phyloP scores from a whole-genome alignment of 92 coral and sea anemone species.

The Bergia sp. region DNA sequence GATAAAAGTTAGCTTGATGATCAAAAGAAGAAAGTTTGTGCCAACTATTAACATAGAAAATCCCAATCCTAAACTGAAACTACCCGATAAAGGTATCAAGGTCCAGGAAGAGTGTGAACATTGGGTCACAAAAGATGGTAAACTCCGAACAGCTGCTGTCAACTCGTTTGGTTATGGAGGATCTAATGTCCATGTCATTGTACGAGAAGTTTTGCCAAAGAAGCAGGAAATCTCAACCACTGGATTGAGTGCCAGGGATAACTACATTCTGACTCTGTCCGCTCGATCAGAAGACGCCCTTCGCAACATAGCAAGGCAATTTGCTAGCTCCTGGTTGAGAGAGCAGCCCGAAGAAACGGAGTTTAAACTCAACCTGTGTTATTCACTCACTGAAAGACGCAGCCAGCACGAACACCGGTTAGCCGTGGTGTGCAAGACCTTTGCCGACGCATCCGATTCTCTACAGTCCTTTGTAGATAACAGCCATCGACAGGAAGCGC shows the following conservation, averaged over 20 bases:
- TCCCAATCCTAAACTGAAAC: conserved; percentile 68
- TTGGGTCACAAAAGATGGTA: conserved; percentile 63
- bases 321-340: conserved; percentile 62
- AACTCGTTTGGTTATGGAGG: conserved; percentile 93
- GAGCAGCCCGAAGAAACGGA: conserved; percentile 48
- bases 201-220: conserved; percentile 56
- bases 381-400: conserved; percentile 82
- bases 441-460: conserved; percentile 62
- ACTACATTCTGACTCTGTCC: conserved; percentile 60
- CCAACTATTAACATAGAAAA: conserved; percentile 70
- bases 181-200: conserved; percentile 75
- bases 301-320: conserved; percentile 48
- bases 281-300: conserved; percentile 74
- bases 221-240: neutral
- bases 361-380: conserved; percentile 65
- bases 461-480: conserved; percentile 56
- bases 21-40: conserved; percentile 62
- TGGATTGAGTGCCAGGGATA: neutral
- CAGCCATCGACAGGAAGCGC: conserved; percentile 51
- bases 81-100: conserved; percentile 67
- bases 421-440: conserved; percentile 62
- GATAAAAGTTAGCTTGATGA: conserved; percentile 82
- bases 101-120: conserved; percentile 69
- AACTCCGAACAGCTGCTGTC: conserved; percentile 73
- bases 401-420: conserved; percentile 72